Base-by-base conservation (phyloP, 2,888 invertebrate species). In the Allolobophora icterica region DNA sequence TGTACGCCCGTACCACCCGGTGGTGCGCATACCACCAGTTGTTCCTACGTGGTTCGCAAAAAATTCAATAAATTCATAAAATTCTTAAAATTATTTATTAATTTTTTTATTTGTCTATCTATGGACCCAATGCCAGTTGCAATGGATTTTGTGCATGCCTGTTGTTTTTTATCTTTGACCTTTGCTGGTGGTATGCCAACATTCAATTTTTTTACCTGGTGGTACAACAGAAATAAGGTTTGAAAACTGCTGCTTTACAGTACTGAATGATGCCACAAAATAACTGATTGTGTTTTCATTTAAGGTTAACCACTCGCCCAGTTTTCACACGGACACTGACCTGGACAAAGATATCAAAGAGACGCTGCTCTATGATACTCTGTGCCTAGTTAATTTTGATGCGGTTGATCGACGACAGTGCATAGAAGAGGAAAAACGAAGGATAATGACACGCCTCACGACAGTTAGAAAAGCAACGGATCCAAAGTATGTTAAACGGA, bases 251-350 rank as follows among this genome's bases (percentile, higher is more conserved):
- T 24, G 8, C 52, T 24, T 52, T 52, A 24, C 71, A n/a, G 71
- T 71, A n/a, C 58, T 58, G 24, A 58, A 30, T 71, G n/a, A n/a
- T 71, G 71, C 38, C 38, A 38, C 45, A 45, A 45, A 45, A 45
- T 45, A 45, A 45, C 45, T n/a, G 30, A n/a, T 17, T 71, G n/a
- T n/a, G 71, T n/a, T 71, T 71, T 71, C 30, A n/a, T 71, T 92
- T 15, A 93, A 97, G 97, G 97, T 98, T 15, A 98, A 98, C 95
- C 98, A 98, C 95, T 98, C 98, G 17, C 98, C 98, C 0, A 98
- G 98, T 95, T 98, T 98, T 95, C 98, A 98, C 95, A 98, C 98
- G 24, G 98, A 98, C 95, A 97, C 98, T 2, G 96, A 97, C 92
- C 96, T 98, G 90, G 98, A 98, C 95, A 96, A 96, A 92, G 98